phyloP scores from a whole-genome alignment of 1,140 invertebrate species.

The Magallana ariakensis region DNA sequence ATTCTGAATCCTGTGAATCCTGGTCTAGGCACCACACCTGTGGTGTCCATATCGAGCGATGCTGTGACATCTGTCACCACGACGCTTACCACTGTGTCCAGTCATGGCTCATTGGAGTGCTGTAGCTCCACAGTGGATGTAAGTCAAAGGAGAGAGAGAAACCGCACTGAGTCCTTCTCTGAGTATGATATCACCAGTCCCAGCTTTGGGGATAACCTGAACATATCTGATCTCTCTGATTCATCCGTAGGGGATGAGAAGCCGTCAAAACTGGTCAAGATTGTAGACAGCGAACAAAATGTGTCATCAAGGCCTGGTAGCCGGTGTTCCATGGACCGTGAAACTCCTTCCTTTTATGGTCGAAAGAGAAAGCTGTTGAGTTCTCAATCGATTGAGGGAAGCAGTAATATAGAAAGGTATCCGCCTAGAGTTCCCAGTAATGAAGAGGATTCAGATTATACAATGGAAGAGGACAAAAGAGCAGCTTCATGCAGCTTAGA shows the following conservation, averaged over 20 bases:
- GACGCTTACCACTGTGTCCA: not conserved
- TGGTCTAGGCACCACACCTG: not conserved
- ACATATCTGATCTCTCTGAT: constrained; percentile 15
- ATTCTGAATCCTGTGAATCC: constrained; percentile 38
- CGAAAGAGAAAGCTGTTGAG: constrained; percentile 55
- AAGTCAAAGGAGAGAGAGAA: constrained; percentile 19
- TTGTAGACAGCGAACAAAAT: constrained; percentile 51
- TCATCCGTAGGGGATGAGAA: constrained; percentile 41
- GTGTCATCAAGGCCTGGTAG: constrained; percentile 56
- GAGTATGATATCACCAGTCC: constrained; percentile 47
- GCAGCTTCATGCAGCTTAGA: constrained; percentile 36
- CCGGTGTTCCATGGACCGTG: constrained; percentile 52
- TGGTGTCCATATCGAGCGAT: not conserved
- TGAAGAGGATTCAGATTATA: not conserved
- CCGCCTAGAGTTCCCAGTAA: not conserved
- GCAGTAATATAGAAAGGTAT: not conserved
- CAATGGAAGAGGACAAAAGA: constrained; percentile 32
- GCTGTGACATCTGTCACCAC: constrained; percentile 1
- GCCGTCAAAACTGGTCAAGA: constrained; percentile 56
- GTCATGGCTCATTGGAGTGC: not conserved
- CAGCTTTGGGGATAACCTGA: not conserved
- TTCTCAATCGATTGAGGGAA: not conserved
- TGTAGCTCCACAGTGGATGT: not conserved
- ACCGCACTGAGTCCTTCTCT: constrained; percentile 44
- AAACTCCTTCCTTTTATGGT: constrained; percentile 48